Evolutionary conservation across 2,113 vertebrate species (phyloP).

Genomic region (Lagenorhynchus albirostris): DNA sequence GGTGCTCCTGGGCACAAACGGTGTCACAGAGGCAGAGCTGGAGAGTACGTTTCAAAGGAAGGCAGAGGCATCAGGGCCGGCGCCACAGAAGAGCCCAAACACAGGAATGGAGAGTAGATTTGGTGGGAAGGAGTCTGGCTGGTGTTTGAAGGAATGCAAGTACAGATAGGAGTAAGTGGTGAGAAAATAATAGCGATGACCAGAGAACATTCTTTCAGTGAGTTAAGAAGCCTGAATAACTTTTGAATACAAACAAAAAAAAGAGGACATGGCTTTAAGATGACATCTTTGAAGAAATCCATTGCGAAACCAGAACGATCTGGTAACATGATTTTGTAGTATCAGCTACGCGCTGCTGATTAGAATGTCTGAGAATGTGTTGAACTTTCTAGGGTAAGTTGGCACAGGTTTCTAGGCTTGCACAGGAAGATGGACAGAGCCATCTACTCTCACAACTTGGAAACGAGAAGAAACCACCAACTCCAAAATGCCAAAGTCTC

Average conservation of each 20-base stretch:
- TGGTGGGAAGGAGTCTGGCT: not conserved
- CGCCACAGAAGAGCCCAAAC: too few relatives aligned
- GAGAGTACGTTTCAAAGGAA: not conserved
- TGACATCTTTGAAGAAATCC: not conserved
- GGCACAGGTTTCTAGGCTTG: not conserved
- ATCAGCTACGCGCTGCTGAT: not conserved
- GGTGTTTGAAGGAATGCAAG: not conserved
- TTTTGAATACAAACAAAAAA: not conserved
- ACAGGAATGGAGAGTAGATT: fast-evolving
- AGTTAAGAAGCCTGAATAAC: not conserved
- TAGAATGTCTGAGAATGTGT: not conserved
- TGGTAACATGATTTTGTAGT: not conserved
- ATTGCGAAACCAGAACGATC: not conserved
- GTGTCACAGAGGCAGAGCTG: not conserved
- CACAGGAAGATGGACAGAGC: not conserved
- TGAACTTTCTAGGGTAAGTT: not conserved
- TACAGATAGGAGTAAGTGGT: not conserved
- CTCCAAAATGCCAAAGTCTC: not conserved
- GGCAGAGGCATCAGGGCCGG: not conserved
- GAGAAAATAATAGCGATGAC: not conserved
- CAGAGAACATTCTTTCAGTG: not conserved
- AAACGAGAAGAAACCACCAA: not conserved
- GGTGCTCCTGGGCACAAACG: not conserved
- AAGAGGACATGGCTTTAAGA: not conserved
- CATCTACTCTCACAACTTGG: not conserved